phyloP scores from a whole-genome alignment of 2,888 invertebrate genomes.

The Amorpha juglandis region DNA sequence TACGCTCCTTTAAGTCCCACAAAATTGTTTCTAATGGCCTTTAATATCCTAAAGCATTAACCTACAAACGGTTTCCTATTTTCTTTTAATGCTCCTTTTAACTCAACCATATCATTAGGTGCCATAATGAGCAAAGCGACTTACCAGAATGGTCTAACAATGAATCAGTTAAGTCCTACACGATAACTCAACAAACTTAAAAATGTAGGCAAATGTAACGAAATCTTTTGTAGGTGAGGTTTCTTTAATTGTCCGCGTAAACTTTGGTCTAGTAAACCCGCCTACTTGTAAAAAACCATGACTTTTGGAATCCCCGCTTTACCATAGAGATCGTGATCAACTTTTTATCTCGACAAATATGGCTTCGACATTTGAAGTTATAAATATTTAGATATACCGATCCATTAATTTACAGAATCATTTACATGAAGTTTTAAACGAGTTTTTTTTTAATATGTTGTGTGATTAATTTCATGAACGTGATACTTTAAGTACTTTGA shows the following conservation, averaged over 20 bases:
- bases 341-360: slow-evolving; percentile 12
- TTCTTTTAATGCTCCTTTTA: slow-evolving; percentile 22
- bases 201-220: neutral
- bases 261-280: neutral
- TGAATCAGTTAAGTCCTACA: slow-evolving; percentile 25
- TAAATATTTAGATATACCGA: slow-evolving; percentile 13
- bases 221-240: too few relatives aligned
- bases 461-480: neutral
- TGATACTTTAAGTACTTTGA: too few relatives aligned
- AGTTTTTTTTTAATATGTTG: neutral
- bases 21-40: slow-evolving; percentile 12
- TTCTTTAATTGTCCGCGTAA: slow-evolving; percentile 1
- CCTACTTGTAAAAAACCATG: slow-evolving; percentile 23
- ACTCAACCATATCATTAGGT: slow-evolving; percentile 3
- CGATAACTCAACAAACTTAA: neutral
- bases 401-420: neutral
- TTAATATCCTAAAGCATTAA: slow-evolving; percentile 11
- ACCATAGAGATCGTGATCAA: slow-evolving; percentile 15
- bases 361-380: slow-evolving; percentile 9
- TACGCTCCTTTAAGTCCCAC: slow-evolving; percentile 11
- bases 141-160: slow-evolving; percentile 18
- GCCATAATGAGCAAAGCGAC: neutral
- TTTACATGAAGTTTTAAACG: neutral
- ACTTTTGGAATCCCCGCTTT: slow-evolving; percentile 25
- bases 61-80: slow-evolving; percentile 19